phyloP scores from a whole-genome alignment of 2,888 invertebrate species.

The Scelioninae gen. 1 region DNA sequence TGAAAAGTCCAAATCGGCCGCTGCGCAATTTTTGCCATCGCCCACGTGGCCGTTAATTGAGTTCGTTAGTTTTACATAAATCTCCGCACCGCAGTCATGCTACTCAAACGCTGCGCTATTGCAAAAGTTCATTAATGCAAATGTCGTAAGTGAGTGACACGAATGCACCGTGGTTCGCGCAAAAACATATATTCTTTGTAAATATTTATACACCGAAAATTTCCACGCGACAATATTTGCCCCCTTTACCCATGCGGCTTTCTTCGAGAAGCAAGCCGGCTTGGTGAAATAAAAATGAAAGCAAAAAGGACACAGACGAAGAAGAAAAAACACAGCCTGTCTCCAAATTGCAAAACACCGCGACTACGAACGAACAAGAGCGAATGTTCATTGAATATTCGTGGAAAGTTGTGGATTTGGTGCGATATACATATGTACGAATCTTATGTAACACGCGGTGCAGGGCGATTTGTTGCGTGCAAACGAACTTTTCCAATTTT shows the following conservation, averaged over 20 bases:
- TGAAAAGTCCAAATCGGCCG: slow-evolving; percentile 46
- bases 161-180: slow-evolving; percentile 23
- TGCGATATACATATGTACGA: slow-evolving; percentile 14
- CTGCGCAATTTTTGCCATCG: slow-evolving; percentile 45
- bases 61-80: slow-evolving; percentile 68
- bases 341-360: no score
- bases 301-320: no score
- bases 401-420: neutral
- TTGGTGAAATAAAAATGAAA: no score
- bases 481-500: slow-evolving; percentile 20
- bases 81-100: slow-evolving; percentile 46
- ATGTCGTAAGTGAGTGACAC: slow-evolving; percentile 59
- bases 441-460: neutral
- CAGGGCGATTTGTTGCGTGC: slow-evolving; percentile 4
- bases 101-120: slow-evolving; percentile 48
- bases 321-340: no score
- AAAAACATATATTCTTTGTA: slow-evolving; percentile 50
- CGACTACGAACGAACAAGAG: no score
- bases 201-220: slow-evolving; percentile 57
- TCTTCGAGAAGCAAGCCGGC: no score
- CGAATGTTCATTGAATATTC: no score
- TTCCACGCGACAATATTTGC: slow-evolving; percentile 7
- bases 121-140: slow-evolving; percentile 65
- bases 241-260: no score
- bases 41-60: slow-evolving; percentile 67